Evolutionary conservation across 2,888 invertebrate genomes (phyloP).

Genomic region (Drosophila rellima): DNA sequence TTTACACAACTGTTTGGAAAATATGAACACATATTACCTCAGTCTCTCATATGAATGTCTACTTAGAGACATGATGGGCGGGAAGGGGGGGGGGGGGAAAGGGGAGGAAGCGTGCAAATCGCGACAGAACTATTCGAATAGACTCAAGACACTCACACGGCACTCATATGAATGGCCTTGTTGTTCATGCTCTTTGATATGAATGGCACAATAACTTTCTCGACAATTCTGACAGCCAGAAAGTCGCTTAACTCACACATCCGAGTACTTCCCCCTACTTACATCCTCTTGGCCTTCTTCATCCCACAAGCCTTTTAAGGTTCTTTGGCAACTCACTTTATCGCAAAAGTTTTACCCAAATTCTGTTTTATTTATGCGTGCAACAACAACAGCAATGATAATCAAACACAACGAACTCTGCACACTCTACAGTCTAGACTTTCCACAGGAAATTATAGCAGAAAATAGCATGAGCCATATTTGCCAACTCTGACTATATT

Average conservation of each 20-base stretch:
- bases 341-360: conserved; percentile 22
- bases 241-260: conserved; percentile 9
- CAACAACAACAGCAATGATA: background rate
- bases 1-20: conserved; percentile 21
- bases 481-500: background rate
- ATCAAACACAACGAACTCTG: background rate
- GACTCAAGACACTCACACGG: conserved; percentile 14
- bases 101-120: conserved; percentile 4
- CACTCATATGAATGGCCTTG: conserved; percentile 28
- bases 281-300: background rate
- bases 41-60: conserved; percentile 10
- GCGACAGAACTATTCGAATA: conserved; percentile 40
- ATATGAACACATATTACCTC: conserved; percentile 67
- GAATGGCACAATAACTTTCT: conserved; percentile 24
- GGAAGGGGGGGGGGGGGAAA: too few species aligned
- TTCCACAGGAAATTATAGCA: too few species aligned
- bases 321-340: conserved; percentile 21
- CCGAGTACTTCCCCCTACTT: background rate
- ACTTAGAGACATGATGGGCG: background rate
- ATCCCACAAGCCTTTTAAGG: conserved; percentile 10
- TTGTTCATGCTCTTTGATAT: conserved; percentile 8
- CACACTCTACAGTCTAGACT: background rate
- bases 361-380: conserved; percentile 19
- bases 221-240: conserved; percentile 6
- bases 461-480: too few species aligned